Evolutionary conservation across 2,888 invertebrate genomes (phyloP).

Genomic region (Scaptomyza flava): DNA sequence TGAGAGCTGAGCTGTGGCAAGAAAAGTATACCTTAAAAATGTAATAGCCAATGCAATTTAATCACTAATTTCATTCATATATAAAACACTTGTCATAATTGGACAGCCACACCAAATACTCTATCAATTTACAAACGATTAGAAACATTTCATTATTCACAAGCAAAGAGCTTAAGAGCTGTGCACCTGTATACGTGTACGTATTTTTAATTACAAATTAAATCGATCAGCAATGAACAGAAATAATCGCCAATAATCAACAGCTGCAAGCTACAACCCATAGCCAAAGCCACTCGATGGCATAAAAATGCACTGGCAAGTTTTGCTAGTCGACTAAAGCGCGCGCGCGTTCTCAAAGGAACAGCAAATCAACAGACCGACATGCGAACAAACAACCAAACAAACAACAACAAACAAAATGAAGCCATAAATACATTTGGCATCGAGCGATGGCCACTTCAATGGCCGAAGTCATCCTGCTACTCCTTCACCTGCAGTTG

Average conservation of each 20-base stretch:
- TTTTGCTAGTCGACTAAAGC: conserved; percentile 25
- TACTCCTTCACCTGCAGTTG: neutral
- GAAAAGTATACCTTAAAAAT: too few species aligned
- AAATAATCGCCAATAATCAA: conserved; percentile 41
- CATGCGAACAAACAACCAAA: conserved; percentile 30
- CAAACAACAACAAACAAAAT: conserved; percentile 57
- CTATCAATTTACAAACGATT: conserved; percentile 4
- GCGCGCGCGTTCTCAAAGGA: conserved; percentile 43
- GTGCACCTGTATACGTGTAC: neutral
- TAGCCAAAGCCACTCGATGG: conserved; percentile 31
- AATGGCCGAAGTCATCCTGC: conserved; percentile 25
- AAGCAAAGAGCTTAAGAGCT: neutral
- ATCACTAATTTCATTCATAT: neutral
- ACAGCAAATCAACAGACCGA: conserved; percentile 48
- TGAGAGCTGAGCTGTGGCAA: too few species aligned
- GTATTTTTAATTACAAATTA: conserved; percentile 31
- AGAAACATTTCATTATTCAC: neutral
- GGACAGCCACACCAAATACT: neutral
- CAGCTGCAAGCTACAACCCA: conserved; percentile 1
- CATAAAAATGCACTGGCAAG: conserved; percentile 30
- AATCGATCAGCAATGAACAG: conserved; percentile 31
- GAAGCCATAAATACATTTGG: conserved; percentile 76
- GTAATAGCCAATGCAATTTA: too few species aligned
- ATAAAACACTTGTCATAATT: neutral
- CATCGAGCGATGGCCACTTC: conserved; percentile 68